These are phyloP conservation scores for Eucidaris tribuloides DNA, from an alignment of 35 echinoderm and acorn worm genomes.

Conservation along the genomic window DNA sequence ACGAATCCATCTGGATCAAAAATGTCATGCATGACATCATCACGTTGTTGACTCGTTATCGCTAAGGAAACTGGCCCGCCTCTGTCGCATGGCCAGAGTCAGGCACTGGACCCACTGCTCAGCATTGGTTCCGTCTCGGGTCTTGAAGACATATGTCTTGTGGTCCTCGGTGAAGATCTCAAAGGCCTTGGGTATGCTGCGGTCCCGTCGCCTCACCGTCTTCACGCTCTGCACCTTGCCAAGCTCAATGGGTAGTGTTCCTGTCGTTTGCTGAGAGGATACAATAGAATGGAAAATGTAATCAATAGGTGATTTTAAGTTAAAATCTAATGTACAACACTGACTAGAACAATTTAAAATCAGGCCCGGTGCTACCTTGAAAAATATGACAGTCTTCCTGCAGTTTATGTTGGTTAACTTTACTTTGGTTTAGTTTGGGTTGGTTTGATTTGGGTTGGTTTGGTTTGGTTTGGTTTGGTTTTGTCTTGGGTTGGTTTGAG, in stretches of 20 bases:
- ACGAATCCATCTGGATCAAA: too few species aligned
- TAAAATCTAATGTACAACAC: too few species aligned
- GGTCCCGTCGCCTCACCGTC: conserved; percentile 77
- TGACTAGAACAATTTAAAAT: too few species aligned
- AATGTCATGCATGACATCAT: too few species aligned
- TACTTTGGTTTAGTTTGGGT: too few species aligned
- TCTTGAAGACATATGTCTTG: conserved; percentile 97
- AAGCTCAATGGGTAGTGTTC: conserved; percentile 80
- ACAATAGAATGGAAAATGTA: not conserved
- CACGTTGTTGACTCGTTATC: conserved; percentile 27
- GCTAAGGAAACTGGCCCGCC: not conserved
- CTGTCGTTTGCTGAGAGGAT: conserved; percentile 44
- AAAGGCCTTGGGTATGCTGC: conserved; percentile 94
- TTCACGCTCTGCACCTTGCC: conserved; percentile 96
- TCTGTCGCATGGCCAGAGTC: conserved; percentile 84
- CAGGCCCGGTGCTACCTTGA: too few species aligned
- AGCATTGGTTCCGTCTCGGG: conserved; percentile 84
- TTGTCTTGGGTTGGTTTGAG: too few species aligned
- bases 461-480: too few species aligned
- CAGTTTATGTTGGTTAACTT: too few species aligned
- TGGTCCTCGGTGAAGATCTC: conserved; percentile 97
- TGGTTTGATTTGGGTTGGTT: too few species aligned
- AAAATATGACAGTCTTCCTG: too few species aligned
- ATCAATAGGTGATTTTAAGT: too few species aligned
- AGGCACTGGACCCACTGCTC: conserved; percentile 99